phyloP scores from a whole-genome alignment of 2,888 invertebrate species.

The Lasioglossum morio region DNA sequence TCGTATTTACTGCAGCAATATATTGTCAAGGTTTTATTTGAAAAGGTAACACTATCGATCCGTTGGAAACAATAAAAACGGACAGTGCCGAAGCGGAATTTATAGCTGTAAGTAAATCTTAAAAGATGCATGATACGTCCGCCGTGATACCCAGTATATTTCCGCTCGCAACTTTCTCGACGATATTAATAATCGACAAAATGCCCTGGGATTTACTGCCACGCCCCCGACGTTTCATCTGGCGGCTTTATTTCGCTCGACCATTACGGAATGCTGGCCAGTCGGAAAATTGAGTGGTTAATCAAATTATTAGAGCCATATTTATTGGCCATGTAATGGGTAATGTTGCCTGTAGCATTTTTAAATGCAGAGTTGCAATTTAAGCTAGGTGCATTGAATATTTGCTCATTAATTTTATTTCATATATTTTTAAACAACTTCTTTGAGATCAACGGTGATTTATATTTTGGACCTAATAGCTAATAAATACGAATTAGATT shows the following conservation, averaged over 20 bases:
- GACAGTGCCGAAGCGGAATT: background rate
- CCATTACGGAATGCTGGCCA: background rate
- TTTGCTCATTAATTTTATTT: background rate
- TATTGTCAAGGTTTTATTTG: background rate
- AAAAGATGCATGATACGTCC: constrained; percentile 21
- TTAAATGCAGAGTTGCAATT: background rate
- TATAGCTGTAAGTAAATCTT: constrained; percentile 8
- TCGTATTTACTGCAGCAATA: background rate
- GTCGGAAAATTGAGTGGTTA: background rate
- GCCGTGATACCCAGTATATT: background rate
- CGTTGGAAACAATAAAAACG: constrained; percentile 11
- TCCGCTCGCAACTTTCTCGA: background rate
- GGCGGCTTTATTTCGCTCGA: background rate
- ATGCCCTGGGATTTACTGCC: background rate
- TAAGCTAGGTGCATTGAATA: background rate
- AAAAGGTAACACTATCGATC: constrained; percentile 1
- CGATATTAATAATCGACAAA: constrained; percentile 16
- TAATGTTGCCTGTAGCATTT: background rate
- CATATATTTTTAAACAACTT: background rate
- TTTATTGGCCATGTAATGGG: background rate
- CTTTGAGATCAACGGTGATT: background rate
- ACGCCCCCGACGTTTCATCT: background rate
- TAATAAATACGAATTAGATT: background rate
- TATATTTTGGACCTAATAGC: background rate
- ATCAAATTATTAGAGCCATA: background rate